Evolutionary conservation across 1,140 invertebrate genomes (phyloP).

Genomic region (Panagrolaimus sp.): DNA sequence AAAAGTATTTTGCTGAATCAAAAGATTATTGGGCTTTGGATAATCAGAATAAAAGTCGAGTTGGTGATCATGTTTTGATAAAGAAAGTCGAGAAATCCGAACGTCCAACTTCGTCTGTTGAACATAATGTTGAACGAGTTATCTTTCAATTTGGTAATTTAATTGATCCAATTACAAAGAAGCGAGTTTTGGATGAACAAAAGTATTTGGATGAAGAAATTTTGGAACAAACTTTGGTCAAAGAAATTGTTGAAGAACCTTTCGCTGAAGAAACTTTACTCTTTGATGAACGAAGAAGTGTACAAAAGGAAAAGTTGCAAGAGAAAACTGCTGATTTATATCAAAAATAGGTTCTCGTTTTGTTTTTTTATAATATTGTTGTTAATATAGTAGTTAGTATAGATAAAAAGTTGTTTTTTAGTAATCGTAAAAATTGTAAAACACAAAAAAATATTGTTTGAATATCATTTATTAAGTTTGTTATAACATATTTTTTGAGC

Average conservation of each 20-base stretch:
- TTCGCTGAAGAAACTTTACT: neutral
- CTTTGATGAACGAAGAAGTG: constrained; percentile 7
- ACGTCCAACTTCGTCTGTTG: constrained; percentile 8
- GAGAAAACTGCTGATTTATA: neutral
- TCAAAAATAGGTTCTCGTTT: no score
- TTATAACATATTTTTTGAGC: no score
- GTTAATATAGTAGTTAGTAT: no score
- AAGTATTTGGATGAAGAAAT: neutral
- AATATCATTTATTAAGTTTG: no score
- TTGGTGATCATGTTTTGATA: constrained; percentile 13
- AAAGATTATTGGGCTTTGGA: constrained; percentile 5
- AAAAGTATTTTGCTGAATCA: constrained; percentile 15
- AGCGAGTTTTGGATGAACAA: neutral
- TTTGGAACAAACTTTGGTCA: neutral
- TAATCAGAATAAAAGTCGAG: neutral
- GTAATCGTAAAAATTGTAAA: no score
- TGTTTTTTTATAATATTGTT: no score
- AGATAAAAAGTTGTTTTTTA: no score
- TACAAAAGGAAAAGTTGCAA: constrained; percentile 7
- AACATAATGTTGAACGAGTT: constrained; percentile 5
- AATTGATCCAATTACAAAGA: constrained; percentile 11
- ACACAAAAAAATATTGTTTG: no score
- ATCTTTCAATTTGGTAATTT: constrained; percentile 13
- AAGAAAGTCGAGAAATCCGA: neutral
- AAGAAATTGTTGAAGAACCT: constrained; percentile 13